These are phyloP conservation scores for Calosoma granatense DNA, from an alignment of 1,140 invertebrate species.

Conservation along the genomic window DNA sequence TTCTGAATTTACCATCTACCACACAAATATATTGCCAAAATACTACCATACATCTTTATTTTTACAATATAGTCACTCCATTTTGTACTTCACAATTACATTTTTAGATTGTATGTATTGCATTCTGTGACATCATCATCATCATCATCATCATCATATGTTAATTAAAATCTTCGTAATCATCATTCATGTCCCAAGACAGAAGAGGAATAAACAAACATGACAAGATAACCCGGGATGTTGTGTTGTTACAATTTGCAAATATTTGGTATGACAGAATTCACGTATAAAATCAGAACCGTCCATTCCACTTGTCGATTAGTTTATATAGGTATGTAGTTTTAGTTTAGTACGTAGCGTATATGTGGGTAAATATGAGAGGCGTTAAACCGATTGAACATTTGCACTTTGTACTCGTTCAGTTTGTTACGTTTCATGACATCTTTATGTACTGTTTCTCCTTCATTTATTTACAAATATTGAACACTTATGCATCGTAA, in stretches of 20 bases:
- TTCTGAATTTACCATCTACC: slow-evolving; percentile 14
- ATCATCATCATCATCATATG: slow-evolving; percentile 15
- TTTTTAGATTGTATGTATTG: slow-evolving; percentile 6
- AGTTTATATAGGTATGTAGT: neutral
- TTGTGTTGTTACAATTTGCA: too few species aligned
- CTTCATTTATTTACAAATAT: neutral
- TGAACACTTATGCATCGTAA: neutral
- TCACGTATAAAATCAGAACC: slow-evolving; percentile 13
- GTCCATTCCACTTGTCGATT: neutral
- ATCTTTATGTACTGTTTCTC: neutral
- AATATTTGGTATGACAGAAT: slow-evolving; percentile 12
- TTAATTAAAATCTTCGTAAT: slow-evolving; percentile 12
- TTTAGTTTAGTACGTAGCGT: neutral
- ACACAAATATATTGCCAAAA: slow-evolving; percentile 20
- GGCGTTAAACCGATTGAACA: neutral
- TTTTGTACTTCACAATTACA: slow-evolving; percentile 8
- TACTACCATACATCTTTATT: slow-evolving; percentile 18
- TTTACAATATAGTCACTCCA: slow-evolving; percentile 11
- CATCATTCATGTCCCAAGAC: too few species aligned
- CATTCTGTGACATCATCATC: too few species aligned
- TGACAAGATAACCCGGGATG: too few species aligned
- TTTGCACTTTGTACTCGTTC: neutral
- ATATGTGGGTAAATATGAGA: too few species aligned
- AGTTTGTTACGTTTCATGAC: neutral
- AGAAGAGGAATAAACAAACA: too few species aligned